Conservation (phyloP, 2,888 invertebrate species). For the Atrina japonica region DNA sequence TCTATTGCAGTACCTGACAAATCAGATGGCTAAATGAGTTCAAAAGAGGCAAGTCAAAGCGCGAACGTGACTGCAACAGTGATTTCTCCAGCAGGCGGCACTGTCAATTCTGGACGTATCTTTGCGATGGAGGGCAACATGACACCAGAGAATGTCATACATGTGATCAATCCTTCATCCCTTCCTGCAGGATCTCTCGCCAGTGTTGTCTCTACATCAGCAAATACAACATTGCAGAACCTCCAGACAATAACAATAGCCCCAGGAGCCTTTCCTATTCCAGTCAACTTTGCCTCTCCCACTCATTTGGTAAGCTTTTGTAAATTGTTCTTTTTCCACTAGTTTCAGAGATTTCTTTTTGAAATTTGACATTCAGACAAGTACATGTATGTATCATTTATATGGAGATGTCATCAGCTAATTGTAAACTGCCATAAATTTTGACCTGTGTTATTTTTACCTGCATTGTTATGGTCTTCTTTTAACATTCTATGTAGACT, state of each 20-base stretch:
- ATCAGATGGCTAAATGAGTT: conserved; percentile 24
- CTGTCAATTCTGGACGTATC: conserved; percentile 5
- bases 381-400: no score
- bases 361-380: no score
- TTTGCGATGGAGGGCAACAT: conserved; percentile 54
- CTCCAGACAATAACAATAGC: conserved; percentile 75
- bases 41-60: conserved; percentile 21
- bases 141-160: conserved; percentile 67
- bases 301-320: conserved; percentile 45
- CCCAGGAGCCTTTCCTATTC: conserved; percentile 70
- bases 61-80: conserved; percentile 25
- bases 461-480: no score
- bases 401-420: no score
- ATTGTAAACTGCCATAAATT: no score
- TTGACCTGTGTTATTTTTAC: no score
- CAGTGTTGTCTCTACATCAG: conserved; percentile 36
- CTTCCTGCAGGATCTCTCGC: conserved; percentile 26
- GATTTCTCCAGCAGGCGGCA: conserved; percentile 3
- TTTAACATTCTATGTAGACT: no score
- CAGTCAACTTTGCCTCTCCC: conserved; percentile 64
- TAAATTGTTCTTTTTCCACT: no score
- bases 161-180: conserved; percentile 65
- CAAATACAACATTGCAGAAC: conserved; percentile 50
- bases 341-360: no score
- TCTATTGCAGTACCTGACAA: no score